Conservation (phyloP, 1,140 invertebrate species). For the Mizuhopecten yessoensis region DNA sequence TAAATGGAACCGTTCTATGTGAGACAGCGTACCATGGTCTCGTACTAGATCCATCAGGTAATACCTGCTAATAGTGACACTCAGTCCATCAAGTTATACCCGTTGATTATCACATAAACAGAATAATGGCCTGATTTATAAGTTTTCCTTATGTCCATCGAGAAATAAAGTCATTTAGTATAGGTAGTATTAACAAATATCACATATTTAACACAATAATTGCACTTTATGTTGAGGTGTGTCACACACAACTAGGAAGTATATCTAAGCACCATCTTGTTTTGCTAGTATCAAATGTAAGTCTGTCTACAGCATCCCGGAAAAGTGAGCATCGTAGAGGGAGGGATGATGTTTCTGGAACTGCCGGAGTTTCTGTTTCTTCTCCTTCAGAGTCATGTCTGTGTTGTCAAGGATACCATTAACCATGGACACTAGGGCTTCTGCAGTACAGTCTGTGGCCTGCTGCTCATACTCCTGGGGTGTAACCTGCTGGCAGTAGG, state of each 20-base stretch:
- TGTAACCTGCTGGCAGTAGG: slow-evolving; percentile 76
- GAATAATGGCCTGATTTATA: too few species aligned
- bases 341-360: slow-evolving; percentile 80
- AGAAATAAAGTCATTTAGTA: background rate
- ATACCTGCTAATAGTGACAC: background rate
- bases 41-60: background rate
- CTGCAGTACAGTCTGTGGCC: slow-evolving; percentile 78
- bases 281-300: background rate
- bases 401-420: slow-evolving; percentile 82
- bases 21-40: background rate
- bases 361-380: slow-evolving; percentile 82
- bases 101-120: too few species aligned
- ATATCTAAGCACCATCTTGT: background rate
- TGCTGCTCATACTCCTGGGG: slow-evolving; percentile 82
- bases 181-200: too few species aligned
- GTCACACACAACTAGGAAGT: background rate
- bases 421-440: slow-evolving; percentile 80
- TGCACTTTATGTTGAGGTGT: background rate
- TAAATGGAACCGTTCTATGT: background rate
- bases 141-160: background rate
- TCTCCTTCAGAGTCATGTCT: slow-evolving; percentile 82
- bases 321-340: slow-evolving; percentile 77
- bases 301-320: slow-evolving; percentile 62
- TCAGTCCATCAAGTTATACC: background rate
- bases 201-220: background rate